Percentiles rank a stretch among this genome's conserved stretches.
Evolutionary conservation across 2,797 vertebrate species (phyloP).

Genomic region (Alexandromys oeconomus): DNA sequence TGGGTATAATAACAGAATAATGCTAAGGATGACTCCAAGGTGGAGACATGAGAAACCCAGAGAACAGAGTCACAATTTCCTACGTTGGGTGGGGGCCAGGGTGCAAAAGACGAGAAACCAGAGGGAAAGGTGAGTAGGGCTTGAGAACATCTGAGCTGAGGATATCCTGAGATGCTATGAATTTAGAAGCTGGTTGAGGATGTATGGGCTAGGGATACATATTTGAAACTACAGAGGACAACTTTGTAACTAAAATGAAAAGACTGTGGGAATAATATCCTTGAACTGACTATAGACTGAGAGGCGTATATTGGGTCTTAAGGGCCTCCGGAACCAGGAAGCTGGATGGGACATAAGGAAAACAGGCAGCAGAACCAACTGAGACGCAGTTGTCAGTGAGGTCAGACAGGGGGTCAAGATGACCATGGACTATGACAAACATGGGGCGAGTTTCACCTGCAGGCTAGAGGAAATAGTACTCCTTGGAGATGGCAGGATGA

Average conservation of each 20-base stretch:
- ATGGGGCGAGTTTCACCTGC: constrained; percentile 5
- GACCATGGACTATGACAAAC: constrained; percentile 34
- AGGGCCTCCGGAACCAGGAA: background rate
- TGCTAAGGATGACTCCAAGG: background rate
- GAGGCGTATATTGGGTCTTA: background rate
- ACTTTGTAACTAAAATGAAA: constrained; percentile 6
- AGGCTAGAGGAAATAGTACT: background rate
- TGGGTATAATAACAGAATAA: background rate
- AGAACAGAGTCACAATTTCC: background rate
- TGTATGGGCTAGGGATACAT: background rate
- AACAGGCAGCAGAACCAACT: background rate
- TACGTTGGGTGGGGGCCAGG: no score
- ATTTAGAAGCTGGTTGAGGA: background rate
- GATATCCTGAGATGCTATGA: background rate
- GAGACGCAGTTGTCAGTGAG: background rate
- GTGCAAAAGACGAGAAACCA: background rate
- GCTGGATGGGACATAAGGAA: background rate
- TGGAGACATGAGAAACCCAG: background rate
- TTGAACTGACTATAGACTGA: background rate
- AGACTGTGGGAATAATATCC: background rate
- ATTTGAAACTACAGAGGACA: background rate
- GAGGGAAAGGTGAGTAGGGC: background rate
- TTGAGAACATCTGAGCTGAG: constrained; percentile 6
- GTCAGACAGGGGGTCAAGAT: constrained; percentile 8
- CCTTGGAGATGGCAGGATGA: background rate